Evolutionary conservation across 2,797 vertebrate species (phyloP), one percentile per base, ranked within the genome.

Genomic region (Hyperoplus immaculatus): DNA sequence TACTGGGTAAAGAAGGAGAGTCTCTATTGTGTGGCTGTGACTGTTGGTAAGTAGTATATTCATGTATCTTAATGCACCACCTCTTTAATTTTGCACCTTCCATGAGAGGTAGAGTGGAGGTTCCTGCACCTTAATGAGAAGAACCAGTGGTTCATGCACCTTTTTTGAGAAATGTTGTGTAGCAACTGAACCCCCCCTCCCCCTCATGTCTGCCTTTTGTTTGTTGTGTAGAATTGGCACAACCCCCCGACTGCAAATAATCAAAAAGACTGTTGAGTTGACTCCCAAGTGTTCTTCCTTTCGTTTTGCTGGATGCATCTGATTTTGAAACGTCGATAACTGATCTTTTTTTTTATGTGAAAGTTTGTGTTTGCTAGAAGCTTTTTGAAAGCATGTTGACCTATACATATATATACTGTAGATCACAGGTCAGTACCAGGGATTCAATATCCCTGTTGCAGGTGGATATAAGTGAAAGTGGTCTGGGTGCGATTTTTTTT

Each of bases 101-200:
- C 75, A 57, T 65, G 77, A 84, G 82, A 75, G 82, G 72, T 88
- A 81, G 80, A 79, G 69, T 73, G 81, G 89, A 88, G 77, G 75
- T 86, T 90, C 84, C 78, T 87, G 93, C 94, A 95, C 94, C 93
- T 95, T 95, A 93, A 78, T 74, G 91, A 94, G 88, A 93, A 88
- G 91, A 94, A 93, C 87, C 88, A 89, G 82, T 81, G 93, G 89
- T 93, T 92, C 88, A 81, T 88, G 94, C 94, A 94, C 93, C 90
- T 93, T 93, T 67, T 89, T 85, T 83, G 80, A 79, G 51, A 89
- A 87, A 87, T 69, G 81, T 84, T 90, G 91, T 94, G 92, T 94
- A 94, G 92, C 91, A 89, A 83, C 87, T 85, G 81, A 81, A 83
- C 75, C 84, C 81, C 65, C 43, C 45, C 65, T 15, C n/a, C 36